Evolutionary conservation across 2,797 vertebrate genomes (phyloP).

Genomic region (Labeo calbasu): DNA sequence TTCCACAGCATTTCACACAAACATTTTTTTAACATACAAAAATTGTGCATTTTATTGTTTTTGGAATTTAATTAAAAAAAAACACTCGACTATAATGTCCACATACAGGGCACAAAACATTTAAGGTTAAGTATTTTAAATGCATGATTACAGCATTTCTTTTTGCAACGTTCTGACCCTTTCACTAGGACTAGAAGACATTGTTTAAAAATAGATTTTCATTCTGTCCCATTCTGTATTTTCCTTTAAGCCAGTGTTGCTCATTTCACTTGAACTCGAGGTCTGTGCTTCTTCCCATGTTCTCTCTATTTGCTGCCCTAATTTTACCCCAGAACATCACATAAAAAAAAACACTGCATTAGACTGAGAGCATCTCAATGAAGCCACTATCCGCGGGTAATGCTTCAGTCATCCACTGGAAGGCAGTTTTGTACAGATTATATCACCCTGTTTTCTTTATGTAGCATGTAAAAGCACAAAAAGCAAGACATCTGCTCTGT

Average conservation of each 20-base stretch:
- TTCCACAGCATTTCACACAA: not conserved
- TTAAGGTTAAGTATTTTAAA: not conserved
- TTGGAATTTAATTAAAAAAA: not conserved
- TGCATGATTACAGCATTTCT: not conserved
- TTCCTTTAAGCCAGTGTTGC: conserved; percentile 2
- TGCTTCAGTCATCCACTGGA: conserved; percentile 36
- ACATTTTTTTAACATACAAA: not conserved
- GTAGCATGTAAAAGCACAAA: not conserved
- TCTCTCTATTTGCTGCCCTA: not conserved
- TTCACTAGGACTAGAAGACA: not conserved
- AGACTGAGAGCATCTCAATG: not conserved
- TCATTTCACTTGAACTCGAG: conserved; percentile 14
- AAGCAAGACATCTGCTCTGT: conserved; percentile 9
- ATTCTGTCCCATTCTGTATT: not conserved
- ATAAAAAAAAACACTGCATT: not conserved
- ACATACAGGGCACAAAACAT: not conserved
- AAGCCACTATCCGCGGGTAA: not conserved
- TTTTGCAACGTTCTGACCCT: not conserved
- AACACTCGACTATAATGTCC: not conserved
- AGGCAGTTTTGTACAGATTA: conserved; percentile 7
- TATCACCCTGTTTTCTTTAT: not conserved
- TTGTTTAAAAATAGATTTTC: conserved; percentile 22
- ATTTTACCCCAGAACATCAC: not conserved
- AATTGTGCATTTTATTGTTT: not conserved
- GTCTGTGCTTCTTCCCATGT: not conserved